Conservation (phyloP, 2,113 vertebrate genomes). For the Carassius gibelio region DNA sequence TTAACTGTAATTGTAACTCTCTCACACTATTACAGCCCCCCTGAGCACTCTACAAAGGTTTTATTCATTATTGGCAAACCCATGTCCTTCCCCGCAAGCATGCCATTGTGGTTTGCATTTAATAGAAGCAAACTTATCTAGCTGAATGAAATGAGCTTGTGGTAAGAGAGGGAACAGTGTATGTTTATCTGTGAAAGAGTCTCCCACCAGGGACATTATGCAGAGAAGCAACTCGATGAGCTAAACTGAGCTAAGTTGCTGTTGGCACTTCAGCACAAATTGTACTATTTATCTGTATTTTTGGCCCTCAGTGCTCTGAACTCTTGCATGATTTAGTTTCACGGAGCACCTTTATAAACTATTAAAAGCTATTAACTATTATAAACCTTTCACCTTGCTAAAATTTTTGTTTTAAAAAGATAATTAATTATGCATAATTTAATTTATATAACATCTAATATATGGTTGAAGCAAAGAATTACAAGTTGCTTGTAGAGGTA, state of each 20-base stretch:
- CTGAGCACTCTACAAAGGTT: constrained; percentile 27
- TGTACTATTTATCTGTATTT: no score
- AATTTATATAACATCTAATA: no score
- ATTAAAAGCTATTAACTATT: no score
- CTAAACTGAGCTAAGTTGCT: background rate
- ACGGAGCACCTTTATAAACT: no score
- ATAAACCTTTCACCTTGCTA: no score
- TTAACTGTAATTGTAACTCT: constrained; percentile 34
- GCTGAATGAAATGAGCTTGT: constrained; percentile 39
- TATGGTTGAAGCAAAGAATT: no score
- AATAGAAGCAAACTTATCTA: constrained; percentile 42
- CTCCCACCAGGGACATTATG: constrained; percentile 29
- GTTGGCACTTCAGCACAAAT: constrained; percentile 7
- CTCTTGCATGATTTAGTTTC: no score
- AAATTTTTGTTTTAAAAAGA: no score
- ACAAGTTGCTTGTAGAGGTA: no score
- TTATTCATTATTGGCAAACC: constrained; percentile 28
- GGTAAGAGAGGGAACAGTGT: constrained; percentile 15
- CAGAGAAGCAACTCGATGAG: constrained; percentile 32
- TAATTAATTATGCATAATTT: no score
- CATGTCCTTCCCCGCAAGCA: constrained; percentile 28
- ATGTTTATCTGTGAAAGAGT: constrained; percentile 36
- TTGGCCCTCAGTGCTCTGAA: no score
- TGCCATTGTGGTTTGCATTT: constrained; percentile 36
- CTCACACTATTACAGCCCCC: background rate